phyloP scores from a whole-genome alignment of 2,113 vertebrate genomes.

The Crotophaga sulcirostris region DNA sequence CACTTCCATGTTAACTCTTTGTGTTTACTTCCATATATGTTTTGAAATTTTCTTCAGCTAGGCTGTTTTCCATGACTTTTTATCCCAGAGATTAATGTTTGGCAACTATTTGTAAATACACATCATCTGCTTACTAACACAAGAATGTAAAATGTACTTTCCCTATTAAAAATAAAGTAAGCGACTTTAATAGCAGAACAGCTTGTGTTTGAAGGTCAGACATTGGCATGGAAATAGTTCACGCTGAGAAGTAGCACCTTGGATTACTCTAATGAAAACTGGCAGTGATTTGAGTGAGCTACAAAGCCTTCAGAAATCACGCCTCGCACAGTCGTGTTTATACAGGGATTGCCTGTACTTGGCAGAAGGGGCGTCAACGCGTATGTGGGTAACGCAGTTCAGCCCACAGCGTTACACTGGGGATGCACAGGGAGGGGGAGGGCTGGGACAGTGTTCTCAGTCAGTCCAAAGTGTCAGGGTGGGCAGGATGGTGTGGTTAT shows the following conservation, averaged over 20 bases:
- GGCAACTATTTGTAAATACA: neutral
- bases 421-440: accelerated
- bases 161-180: neutral
- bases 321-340: neutral
- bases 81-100: neutral
- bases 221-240: slow-evolving; percentile 34
- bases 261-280: neutral
- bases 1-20: neutral
- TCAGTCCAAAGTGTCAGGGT: neutral
- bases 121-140: slow-evolving; percentile 1
- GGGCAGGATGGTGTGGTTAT: neutral
- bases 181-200: neutral
- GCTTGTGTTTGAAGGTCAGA: slow-evolving; percentile 55
- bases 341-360: neutral
- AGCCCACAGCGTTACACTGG: neutral
- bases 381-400: neutral
- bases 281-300: slow-evolving; percentile 18
- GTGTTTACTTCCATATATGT: neutral
- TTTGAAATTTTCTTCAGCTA: neutral
- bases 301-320: neutral
- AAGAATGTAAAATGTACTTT: neutral
- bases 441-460: accelerated
- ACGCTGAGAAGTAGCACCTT: neutral
- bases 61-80: neutral
- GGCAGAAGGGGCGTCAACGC: neutral